Evolutionary conservation across 64 coral and sea anemone genomes (phyloP).

Genomic region (Montipora capricornis): DNA sequence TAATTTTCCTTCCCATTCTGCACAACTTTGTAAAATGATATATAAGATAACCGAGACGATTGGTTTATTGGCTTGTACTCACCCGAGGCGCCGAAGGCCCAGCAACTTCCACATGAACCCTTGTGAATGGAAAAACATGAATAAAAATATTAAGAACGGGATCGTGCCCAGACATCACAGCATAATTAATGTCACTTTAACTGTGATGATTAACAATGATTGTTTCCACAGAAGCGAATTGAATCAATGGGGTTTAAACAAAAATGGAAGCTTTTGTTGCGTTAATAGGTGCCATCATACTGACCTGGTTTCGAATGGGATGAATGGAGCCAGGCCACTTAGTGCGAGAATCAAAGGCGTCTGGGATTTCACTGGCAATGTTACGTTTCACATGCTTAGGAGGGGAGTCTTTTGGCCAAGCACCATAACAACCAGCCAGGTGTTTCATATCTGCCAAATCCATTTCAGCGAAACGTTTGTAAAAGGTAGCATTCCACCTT

Average conservation of each 20-base stretch:
- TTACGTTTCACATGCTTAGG: background rate
- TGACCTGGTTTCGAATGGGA: slow-evolving; percentile 81
- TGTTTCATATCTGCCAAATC: slow-evolving; percentile 48
- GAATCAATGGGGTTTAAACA: background rate
- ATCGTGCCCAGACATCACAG: too few relatives aligned
- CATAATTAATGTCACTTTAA: too few relatives aligned
- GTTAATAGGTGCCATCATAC: background rate
- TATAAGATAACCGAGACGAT: background rate
- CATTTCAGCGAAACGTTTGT: slow-evolving; percentile 60
- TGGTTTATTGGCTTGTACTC: background rate
- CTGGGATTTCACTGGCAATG: slow-evolving; percentile 50
- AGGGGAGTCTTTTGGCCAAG: slow-evolving; percentile 29
- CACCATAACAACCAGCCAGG: slow-evolving; percentile 49
- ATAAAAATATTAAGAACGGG: too few relatives aligned
- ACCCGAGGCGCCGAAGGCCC: slow-evolving; percentile 95
- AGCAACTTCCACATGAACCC: slow-evolving; percentile 78
- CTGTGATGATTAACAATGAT: too few relatives aligned
- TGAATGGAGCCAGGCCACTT: slow-evolving; percentile 84
- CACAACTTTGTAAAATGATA: too few relatives aligned
- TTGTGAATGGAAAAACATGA: background rate
- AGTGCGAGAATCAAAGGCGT: slow-evolving; percentile 60
- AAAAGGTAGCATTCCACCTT: slow-evolving; percentile 73
- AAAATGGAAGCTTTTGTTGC: background rate
- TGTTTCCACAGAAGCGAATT: too few relatives aligned
- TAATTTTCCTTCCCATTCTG: too few relatives aligned